Percentiles rank a stretch among this genome's conserved stretches.
Conservation (phyloP, 2,888 invertebrate species). For the Polydesmus complanatus region DNA sequence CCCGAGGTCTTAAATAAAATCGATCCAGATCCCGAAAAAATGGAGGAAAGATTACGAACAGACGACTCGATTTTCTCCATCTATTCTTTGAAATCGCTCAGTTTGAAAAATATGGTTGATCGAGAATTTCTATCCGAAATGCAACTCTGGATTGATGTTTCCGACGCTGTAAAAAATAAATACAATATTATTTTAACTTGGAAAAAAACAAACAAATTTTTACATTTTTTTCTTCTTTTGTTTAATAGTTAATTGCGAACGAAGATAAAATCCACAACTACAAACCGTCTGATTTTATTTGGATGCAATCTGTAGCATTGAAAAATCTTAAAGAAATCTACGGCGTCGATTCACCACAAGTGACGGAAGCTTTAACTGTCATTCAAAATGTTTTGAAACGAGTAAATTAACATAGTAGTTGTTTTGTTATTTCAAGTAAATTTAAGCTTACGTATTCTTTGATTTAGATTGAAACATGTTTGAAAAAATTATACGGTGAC, state of each 20-base stretch:
- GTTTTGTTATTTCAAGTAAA: neutral
- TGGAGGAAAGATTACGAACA: constrained; percentile 16
- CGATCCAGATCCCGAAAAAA: constrained; percentile 18
- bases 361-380: constrained; percentile 44
- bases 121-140: constrained; percentile 21
- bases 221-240: constrained; percentile 7
- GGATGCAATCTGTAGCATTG: constrained; percentile 49
- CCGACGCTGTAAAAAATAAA: constrained; percentile 25
- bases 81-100: constrained; percentile 15
- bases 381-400: neutral
- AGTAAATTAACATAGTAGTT: neutral
- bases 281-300: constrained; percentile 39
- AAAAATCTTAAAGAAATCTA: constrained; percentile 49
- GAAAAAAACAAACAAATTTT: constrained; percentile 8
- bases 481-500: neutral
- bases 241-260: constrained; percentile 12
- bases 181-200: constrained; percentile 39
- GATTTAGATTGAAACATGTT: constrained; percentile 1
- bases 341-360: constrained; percentile 43
- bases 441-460: neutral
- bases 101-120: constrained; percentile 19
- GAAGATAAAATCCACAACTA: constrained; percentile 31
- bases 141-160: constrained; percentile 20
- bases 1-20: constrained; percentile 19
- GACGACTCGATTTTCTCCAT: constrained; percentile 17